Evolutionary conservation across 1,140 invertebrate genomes (phyloP), one percentile per base, ranked within the genome.

Genomic region (Glomeris maerens): DNA sequence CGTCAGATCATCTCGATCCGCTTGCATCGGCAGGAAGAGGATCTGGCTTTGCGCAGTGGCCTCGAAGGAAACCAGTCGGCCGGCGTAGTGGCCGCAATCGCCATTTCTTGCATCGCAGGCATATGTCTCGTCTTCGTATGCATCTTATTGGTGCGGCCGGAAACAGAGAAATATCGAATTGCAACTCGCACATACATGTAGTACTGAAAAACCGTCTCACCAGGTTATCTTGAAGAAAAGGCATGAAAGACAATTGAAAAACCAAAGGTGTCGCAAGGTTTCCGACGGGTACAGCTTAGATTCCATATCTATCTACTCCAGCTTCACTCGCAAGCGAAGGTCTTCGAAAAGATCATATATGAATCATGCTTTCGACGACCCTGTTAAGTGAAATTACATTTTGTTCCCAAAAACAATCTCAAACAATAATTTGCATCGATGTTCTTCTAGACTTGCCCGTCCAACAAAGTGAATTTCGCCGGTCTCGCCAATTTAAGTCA

Each of bases 341-440:
- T 63, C 77, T n/a, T 89, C 85, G n/a, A 89, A 88, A 61, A 69
- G 84, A 26, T 88, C 85, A 40, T 92, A 89, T 60, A 83, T 86
- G 27, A 92, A 92, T 70, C 83, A 83, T 17, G 85, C 81, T n/a
- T 92, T 90, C 65, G 86, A 89, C 49, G 86, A 91, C 70, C 81
- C 84, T 57, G 83, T 86, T n/a, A n/a, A n/a, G n/a, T n/a, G n/a
- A n/a, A n/a, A 66, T 72, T 17, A 27, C 20, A 50, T 25, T 14
- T n/a, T 13, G 5, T 23, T 7, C 20, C 7, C 27, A 27, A 25
- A 27, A 51, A 10, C 45, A 42, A 46, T 41, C 22, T 20, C 13
- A 14, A 25, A 21, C 25, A 51, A 26, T 25, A 7, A 41, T 41
- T 40, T 45, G 3, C 26, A 46, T 4, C 5, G 21, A 46, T 23